These are phyloP conservation scores for Alces alces DNA, from an alignment of 2,113 vertebrate genomes.

Conservation along the genomic window DNA sequence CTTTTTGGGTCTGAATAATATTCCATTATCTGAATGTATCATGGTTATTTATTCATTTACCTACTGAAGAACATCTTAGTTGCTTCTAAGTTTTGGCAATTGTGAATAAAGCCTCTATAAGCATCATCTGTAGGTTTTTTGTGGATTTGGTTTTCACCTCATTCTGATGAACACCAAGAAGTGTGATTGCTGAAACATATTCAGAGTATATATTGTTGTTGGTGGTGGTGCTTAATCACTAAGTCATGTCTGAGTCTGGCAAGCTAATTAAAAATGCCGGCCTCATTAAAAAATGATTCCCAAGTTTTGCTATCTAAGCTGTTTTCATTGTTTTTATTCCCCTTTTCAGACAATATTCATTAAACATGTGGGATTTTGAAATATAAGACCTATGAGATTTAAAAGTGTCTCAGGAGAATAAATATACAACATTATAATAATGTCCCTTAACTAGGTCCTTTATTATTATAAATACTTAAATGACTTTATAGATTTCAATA, in stretches of 20 bases:
- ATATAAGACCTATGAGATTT: constrained; percentile 23
- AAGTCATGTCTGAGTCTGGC: not conserved
- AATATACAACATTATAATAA: not conserved
- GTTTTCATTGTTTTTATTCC: constrained; percentile 37
- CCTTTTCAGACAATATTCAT: constrained; percentile 23
- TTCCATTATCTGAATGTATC: not conserved
- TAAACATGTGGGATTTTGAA: constrained; percentile 43
- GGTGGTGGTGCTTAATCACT: not conserved
- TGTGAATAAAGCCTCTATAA: not conserved
- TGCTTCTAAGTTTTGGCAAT: not conserved
- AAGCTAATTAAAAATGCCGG: not conserved
- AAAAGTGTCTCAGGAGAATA: not conserved
- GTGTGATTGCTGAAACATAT: not conserved
- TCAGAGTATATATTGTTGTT: not conserved
- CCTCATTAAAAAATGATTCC: constrained; percentile 35
- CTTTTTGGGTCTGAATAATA: not conserved
- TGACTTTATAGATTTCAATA: constrained; percentile 43
- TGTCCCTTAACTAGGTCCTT: not conserved
- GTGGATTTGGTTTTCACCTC: not conserved
- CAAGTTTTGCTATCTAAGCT: not conserved
- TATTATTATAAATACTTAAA: not conserved
- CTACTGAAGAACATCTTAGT: not conserved
- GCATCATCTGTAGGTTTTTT: not conserved
- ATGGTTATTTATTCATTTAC: not conserved
- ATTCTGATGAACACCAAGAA: not conserved